Conservation (phyloP, 2,888 invertebrate species). For the Lasioglossum malachurum region DNA sequence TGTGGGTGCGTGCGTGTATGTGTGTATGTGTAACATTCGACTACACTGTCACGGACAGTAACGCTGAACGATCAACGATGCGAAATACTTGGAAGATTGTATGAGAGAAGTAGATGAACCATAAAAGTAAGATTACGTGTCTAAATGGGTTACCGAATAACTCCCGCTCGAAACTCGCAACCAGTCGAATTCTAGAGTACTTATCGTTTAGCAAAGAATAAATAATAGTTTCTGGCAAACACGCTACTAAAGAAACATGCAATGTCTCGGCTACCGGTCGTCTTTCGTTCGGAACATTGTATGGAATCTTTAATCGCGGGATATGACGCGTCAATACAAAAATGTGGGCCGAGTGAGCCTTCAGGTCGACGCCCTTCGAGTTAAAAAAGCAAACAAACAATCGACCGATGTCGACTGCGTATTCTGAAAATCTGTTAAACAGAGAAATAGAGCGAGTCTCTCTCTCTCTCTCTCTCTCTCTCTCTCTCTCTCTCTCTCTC, state of each 20-base stretch:
- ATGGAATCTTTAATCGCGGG: conserved; percentile 24
- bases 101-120: conserved; percentile 19
- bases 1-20: neutral
- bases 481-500: neutral
- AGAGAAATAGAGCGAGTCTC: conserved; percentile 1
- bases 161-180: conserved; percentile 7
- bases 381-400: conserved; percentile 10
- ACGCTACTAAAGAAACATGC: conserved; percentile 22
- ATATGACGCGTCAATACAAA: neutral
- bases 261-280: conserved; percentile 10
- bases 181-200: conserved; percentile 28
- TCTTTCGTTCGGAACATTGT: conserved; percentile 12
- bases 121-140: conserved; percentile 5
- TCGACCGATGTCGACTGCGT: neutral
- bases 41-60: conserved; percentile 27
- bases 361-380: neutral
- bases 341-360: neutral
- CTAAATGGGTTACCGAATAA: conserved; percentile 39
- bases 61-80: conserved; percentile 40
- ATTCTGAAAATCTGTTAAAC: conserved; percentile 3
- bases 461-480: neutral
- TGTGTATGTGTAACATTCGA: neutral
- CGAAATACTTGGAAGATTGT: conserved; percentile 35
- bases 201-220: conserved; percentile 34
- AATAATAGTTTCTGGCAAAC: conserved; percentile 24